Conservation (phyloP, 2,797 vertebrate genomes). For the Pseudotriccus pelzelni region DNA sequence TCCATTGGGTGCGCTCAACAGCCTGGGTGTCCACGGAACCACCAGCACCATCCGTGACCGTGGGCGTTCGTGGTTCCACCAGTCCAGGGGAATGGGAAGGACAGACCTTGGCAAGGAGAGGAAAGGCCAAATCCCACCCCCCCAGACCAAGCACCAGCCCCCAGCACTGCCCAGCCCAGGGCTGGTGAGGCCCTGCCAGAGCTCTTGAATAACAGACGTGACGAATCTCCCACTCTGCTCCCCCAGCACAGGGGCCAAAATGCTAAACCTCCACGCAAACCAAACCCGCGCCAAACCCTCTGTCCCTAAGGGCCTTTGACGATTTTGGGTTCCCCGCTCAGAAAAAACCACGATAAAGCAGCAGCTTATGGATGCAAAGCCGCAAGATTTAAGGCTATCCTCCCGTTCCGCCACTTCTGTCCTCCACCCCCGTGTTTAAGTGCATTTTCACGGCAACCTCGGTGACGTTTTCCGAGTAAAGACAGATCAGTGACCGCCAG, state of each 20-base stretch:
- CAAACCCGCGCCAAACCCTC: not conserved
- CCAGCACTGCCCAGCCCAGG: not conserved
- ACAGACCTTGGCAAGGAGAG: slow-evolving; percentile 3
- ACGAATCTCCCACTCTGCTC: slow-evolving; percentile 8
- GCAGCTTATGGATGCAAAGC: not conserved
- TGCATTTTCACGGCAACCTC: not conserved
- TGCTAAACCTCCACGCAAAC: not conserved
- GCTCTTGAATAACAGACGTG: slow-evolving; percentile 3
- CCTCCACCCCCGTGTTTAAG: not conserved
- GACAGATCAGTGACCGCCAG: not conserved
- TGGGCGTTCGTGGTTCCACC: slow-evolving; percentile 18
- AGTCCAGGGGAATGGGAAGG: slow-evolving; percentile 7
- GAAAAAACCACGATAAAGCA: not conserved
- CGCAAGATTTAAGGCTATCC: not conserved
- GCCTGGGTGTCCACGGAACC: slow-evolving; percentile 26
- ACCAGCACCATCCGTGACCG: not conserved
- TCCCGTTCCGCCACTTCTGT: not conserved
- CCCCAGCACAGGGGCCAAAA: not conserved
- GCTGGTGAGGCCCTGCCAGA: not conserved
- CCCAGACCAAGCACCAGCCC: slow-evolving; percentile 68
- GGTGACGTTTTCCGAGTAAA: not conserved
- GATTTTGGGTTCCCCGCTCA: not conserved
- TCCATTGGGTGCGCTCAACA: not conserved
- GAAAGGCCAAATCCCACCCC: slow-evolving; percentile 28
- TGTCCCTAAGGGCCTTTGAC: not conserved